A percentile compares a stretch with the other conserved stretches of the same genome.
Conservation (phyloP, 2,113 vertebrate species). For the Conger conger region DNA sequence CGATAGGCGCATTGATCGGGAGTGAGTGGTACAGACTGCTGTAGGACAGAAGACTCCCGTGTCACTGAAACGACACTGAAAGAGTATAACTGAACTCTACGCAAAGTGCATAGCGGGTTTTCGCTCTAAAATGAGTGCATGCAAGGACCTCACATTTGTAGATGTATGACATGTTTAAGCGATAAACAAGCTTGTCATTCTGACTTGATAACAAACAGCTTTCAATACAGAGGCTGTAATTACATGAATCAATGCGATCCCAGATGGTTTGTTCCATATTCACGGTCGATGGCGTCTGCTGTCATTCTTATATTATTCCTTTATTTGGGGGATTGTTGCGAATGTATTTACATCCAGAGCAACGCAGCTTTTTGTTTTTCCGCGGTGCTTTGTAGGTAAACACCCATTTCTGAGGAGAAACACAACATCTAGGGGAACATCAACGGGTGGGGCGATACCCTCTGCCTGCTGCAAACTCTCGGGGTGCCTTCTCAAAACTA, state of each 20-base stretch:
- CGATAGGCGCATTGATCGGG: conserved; percentile 36
- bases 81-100: too few species aligned
- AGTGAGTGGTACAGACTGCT: conserved; percentile 15
- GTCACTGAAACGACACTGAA: too few species aligned
- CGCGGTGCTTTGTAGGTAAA: background rate
- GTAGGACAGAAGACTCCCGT: too few species aligned
- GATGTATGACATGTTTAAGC: too few species aligned
- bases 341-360: background rate
- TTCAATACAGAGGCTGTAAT: background rate
- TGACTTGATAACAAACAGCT: background rate
- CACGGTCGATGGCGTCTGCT: background rate
- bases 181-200: background rate
- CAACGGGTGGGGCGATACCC: conserved; percentile 39
- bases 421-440: conserved; percentile 46
- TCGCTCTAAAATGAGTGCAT: background rate
- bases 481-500: background rate
- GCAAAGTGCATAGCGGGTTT: too few species aligned
- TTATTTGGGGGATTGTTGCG: background rate
- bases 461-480: background rate
- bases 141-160: background rate
- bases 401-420: conserved; percentile 1
- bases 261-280: background rate
- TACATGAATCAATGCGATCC: background rate
- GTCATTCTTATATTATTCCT: background rate
- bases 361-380: background rate